These are phyloP conservation scores for Ambastaia sidthimunki DNA, from an alignment of 2,797 vertebrate genomes.

Conservation along the genomic window DNA sequence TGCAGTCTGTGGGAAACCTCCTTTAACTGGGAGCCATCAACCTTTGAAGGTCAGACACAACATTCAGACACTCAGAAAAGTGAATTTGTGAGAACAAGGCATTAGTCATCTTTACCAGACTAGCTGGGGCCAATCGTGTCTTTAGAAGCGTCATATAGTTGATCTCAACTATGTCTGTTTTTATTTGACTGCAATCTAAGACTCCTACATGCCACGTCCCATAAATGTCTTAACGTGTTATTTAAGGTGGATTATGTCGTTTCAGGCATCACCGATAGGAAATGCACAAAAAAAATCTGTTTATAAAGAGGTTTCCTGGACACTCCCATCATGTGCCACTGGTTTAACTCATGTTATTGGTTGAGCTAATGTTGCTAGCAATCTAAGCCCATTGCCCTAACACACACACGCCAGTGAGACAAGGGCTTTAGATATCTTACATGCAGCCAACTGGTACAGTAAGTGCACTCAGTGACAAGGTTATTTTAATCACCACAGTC, in stretches of 20 bases:
- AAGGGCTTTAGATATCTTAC: background rate
- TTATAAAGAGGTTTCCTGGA: background rate
- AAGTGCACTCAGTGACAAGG: background rate
- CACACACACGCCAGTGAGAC: background rate
- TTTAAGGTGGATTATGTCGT: background rate
- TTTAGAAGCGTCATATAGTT: too few relatives aligned
- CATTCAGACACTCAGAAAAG: background rate
- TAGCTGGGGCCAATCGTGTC: background rate
- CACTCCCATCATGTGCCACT: background rate
- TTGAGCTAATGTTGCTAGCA: background rate
- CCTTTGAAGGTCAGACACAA: background rate
- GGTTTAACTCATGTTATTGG: background rate
- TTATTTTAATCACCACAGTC: slow-evolving; percentile 9
- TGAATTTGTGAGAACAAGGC: background rate
- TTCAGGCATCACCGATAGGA: too few relatives aligned
- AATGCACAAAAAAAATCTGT: background rate
- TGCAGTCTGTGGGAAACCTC: background rate
- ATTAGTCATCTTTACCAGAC: slow-evolving; percentile 14
- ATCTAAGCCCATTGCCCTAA: background rate
- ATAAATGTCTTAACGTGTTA: background rate
- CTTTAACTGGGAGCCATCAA: slow-evolving; percentile 2
- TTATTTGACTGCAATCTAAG: background rate
- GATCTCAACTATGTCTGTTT: background rate
- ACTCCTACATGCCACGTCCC: background rate
- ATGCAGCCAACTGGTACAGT: background rate